phyloP scores from a whole-genome alignment of 2,113 vertebrate genomes.

The Nesoenas mayeri region DNA sequence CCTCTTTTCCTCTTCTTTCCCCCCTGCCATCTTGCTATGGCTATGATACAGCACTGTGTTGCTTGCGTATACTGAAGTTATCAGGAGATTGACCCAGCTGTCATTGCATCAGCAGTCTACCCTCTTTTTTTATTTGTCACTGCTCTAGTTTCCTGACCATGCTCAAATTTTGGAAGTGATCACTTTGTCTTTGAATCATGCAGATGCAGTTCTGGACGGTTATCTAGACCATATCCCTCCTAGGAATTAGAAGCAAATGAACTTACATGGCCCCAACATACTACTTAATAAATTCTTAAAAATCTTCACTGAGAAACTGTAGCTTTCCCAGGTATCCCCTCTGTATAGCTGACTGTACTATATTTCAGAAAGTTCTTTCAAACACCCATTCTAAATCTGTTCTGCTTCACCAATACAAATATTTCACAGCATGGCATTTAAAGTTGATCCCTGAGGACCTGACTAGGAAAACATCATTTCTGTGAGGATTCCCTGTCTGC shows the following conservation, averaged over 20 bases:
- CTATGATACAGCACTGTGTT: neutral
- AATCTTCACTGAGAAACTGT: neutral
- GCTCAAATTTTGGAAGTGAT: neutral
- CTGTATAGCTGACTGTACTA: neutral
- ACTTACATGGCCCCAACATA: neutral
- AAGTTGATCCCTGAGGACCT: neutral
- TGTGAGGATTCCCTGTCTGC: neutral
- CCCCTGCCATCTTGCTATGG: neutral
- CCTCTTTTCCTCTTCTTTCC: neutral
- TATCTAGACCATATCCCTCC: neutral
- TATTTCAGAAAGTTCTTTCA: neutral
- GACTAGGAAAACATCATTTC: neutral
- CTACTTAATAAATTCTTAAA: neutral
- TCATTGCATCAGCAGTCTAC: neutral
- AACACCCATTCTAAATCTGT: neutral
- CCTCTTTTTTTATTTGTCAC: neutral
- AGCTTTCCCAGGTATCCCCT: neutral
- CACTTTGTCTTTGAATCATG: neutral
- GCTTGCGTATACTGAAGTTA: neutral
- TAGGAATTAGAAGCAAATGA: neutral
- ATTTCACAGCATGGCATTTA: neutral
- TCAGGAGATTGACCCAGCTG: neutral
- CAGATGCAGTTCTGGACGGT: neutral
- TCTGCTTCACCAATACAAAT: neutral
- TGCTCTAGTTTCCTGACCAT: neutral